Base-by-base conservation (phyloP, 2,797 vertebrate species). In the Sparidentex hasta region DNA sequence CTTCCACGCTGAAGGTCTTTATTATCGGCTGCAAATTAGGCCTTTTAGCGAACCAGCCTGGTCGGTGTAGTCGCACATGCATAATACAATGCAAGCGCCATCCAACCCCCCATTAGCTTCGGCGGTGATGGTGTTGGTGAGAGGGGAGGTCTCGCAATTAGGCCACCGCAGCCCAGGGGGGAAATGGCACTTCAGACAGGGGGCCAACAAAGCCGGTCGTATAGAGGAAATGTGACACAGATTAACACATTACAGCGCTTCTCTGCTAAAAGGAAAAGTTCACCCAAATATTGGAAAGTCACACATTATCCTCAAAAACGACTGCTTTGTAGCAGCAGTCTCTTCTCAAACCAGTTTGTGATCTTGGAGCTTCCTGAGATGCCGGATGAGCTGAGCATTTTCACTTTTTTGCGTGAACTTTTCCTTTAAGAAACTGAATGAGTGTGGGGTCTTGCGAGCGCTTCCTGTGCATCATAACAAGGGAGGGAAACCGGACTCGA, bases 21-120 rank as follows among this genome's bases (percentile, higher is more conserved):
- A 71, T 67, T 38, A 79, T 65, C 21, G 17, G 48, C 65, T 77
- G 50, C 38, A 76, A 33, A 70, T 87, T 87, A 59, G 67, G 14
- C 29, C 72, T 62, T 65, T 33, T 46, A 71, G 74, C 71, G 70
- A 79, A 85, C 82, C 87, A 87, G 89, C 83, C 84, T 87, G 27
- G 27, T 27, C 3, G 70, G 68, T 81, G 84, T 56, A 78, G 21
- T 43, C 23, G 38, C 78, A 33, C 81, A 78, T 76, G 33, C 58
- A 76, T 86, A 76, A 83, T 66, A 58, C 20, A 79, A 57, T 16
- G 58, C 67, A 81, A 78, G 63, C 74, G 67, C 80, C 71, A 85
- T 78, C 69, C 83, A 63, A 41, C 80, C 84, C 61, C 74, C 83
- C 84, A 68, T 70, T 61, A 65, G 78, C 74, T 68, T 46, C 58